phyloP scores from a whole-genome alignment of 2,888 invertebrate genomes.

The Lasioglossum oenotherae region DNA sequence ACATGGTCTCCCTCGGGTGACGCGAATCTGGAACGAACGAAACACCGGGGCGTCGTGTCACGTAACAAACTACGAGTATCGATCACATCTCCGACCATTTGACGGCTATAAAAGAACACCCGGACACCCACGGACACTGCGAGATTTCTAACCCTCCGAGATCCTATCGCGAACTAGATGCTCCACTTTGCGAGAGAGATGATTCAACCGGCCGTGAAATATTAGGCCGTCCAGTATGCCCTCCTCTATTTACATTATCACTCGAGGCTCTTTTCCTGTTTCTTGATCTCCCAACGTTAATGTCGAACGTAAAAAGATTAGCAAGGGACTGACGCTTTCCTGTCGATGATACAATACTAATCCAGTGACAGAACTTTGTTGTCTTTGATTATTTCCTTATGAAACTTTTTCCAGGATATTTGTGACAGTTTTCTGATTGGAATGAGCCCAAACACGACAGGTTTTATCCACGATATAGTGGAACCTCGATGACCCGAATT shows the following conservation, averaged over 20 bases:
- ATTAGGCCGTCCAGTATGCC: not conserved
- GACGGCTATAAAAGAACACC: slow-evolving; percentile 34
- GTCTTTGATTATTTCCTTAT: not conserved
- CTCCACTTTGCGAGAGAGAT: slow-evolving; percentile 7
- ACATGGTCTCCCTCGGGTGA: slow-evolving; percentile 96
- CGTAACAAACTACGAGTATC: slow-evolving; percentile 52
- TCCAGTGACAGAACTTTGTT: not conserved
- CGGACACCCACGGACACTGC: slow-evolving; percentile 4
- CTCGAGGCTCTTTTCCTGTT: not conserved
- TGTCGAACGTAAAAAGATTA: not conserved
- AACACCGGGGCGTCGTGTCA: slow-evolving; percentile 30
- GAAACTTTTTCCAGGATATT: not conserved
- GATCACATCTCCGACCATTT: slow-evolving; percentile 48
- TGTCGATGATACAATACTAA: not conserved
- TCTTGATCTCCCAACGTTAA: not conserved
- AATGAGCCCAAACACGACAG: not conserved
- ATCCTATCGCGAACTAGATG: not conserved
- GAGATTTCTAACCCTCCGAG: not conserved
- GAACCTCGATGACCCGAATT: too few relatives aligned
- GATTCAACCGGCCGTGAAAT: not conserved
- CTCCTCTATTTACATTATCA: not conserved
- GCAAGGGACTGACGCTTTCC: not conserved
- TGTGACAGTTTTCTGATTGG: not conserved
- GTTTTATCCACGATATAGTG: not conserved
- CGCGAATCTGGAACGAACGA: slow-evolving; percentile 88